Evolutionary conservation across 2,113 vertebrate genomes (phyloP).

Genomic region (Tupaia chinensis): DNA sequence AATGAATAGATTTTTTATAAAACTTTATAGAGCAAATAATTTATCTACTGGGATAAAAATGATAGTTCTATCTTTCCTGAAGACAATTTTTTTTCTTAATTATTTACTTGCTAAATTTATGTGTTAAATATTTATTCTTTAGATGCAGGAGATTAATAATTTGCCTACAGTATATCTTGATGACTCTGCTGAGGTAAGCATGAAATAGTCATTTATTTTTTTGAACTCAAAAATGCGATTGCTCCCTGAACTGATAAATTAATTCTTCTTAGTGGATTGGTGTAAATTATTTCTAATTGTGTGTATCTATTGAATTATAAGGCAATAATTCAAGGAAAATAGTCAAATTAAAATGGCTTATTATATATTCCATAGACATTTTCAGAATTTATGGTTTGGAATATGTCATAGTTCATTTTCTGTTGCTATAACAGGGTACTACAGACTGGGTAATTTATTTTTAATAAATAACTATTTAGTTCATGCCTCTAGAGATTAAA

Average conservation of each 20-base stretch:
- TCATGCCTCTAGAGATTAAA: no score
- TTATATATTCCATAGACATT: background rate
- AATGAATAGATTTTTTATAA: background rate
- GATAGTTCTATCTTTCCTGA: background rate
- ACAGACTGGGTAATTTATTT: no score
- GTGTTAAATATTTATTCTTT: slow-evolving; percentile 26
- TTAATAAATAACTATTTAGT: no score
- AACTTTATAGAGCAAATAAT: background rate
- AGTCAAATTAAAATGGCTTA: background rate
- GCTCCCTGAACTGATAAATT: background rate
- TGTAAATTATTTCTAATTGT: slow-evolving; percentile 2
- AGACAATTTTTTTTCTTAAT: background rate
- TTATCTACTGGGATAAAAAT: background rate
- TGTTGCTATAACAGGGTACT: no score
- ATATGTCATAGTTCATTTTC: no score
- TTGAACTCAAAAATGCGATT: background rate
- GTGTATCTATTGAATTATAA: background rate
- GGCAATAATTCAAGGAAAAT: background rate
- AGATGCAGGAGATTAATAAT: background rate
- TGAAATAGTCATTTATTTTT: slow-evolving; percentile 20
- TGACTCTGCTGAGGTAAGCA: background rate
- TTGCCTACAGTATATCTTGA: background rate
- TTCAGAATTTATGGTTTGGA: background rate
- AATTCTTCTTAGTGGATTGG: background rate
- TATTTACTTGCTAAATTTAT: background rate